Conservation (phyloP, 2,888 invertebrate genomes). For the Coelogynopora nodosa region DNA sequence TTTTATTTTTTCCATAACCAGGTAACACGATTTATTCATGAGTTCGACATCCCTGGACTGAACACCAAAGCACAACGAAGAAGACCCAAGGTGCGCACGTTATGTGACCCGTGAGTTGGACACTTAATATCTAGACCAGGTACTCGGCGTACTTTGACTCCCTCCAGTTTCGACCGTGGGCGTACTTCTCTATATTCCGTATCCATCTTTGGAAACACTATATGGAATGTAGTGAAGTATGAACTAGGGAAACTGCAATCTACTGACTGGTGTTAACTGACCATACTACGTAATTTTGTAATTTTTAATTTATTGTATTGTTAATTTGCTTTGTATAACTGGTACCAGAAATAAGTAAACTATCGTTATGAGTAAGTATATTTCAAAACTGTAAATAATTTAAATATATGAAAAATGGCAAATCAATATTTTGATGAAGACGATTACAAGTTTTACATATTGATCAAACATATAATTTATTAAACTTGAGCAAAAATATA, state of each 20-base stretch:
- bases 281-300: too few relatives aligned
- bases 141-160: not conserved
- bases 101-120: not conserved
- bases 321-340: too few relatives aligned
- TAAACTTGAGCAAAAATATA: too few relatives aligned
- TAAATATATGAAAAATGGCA: too few relatives aligned
- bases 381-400: too few relatives aligned
- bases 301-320: too few relatives aligned
- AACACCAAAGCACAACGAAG: not conserved
- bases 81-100: not conserved
- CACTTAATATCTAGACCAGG: not conserved
- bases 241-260: not conserved
- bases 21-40: not conserved
- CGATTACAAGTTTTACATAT: too few relatives aligned
- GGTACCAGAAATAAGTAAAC: too few relatives aligned
- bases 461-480: too few relatives aligned
- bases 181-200: not conserved
- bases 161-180: not conserved
- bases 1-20: not conserved
- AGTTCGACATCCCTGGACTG: not conserved
- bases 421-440: too few relatives aligned
- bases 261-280: too few relatives aligned
- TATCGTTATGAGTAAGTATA: too few relatives aligned
- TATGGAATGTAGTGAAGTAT: not conserved
- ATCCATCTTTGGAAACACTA: not conserved